Base-by-base conservation (phyloP, 64 coral and sea anemone genomes). In the Platygyra sinensis region DNA sequence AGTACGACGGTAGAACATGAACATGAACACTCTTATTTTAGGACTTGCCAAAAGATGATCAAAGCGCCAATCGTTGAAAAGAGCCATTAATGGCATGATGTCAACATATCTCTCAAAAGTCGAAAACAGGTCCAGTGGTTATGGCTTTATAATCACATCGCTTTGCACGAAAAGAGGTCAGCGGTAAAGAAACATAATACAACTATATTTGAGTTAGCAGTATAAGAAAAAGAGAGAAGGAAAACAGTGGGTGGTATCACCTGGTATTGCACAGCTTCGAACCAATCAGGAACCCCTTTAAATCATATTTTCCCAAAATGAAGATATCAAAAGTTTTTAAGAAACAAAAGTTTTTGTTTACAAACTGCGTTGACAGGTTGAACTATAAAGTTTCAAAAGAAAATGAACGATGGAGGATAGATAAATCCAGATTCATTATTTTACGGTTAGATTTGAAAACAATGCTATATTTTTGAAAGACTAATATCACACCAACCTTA, bases 291-390 rank as follows among this genome's bases (percentile, higher is more conserved):
- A 28, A 50, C 10, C 38, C 67, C 11, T 22, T 71, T 3, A 38
- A 49, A 4, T 24, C 72, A 36, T 42, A 85, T 29, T 85, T 85
- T 83, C 10, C 60, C 33, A 69, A 84, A 84, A 69, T 81, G 38
- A 32, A 22, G 29, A 22, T 60, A 17, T 33, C 9, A 33, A 17
- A 80, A 80, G 9, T 54, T 60, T 29, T 32, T 13, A 72, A 13
- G 2, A 10, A 50, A 38, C 22, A 18, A 17, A 28, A 20, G 38
- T 24, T 15, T 69, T 64, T 85, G 81, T 85, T 67, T 83, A 83
- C 18, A n/a, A 49, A 65, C 18, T 3, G 27, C 20, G 81, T 72
- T 72, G 81, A 71, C 62, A 71, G 81, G 81, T 57, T 85, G 46
- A 24, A 71, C 25, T 24, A 12, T 11, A 50, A 33, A 83, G 33